Percentiles rank a stretch among this genome's conserved stretches.
These are phyloP conservation scores for Stegodyphus mimosarum DNA, from an alignment of 1,140 invertebrate species.

Conservation along the genomic window DNA sequence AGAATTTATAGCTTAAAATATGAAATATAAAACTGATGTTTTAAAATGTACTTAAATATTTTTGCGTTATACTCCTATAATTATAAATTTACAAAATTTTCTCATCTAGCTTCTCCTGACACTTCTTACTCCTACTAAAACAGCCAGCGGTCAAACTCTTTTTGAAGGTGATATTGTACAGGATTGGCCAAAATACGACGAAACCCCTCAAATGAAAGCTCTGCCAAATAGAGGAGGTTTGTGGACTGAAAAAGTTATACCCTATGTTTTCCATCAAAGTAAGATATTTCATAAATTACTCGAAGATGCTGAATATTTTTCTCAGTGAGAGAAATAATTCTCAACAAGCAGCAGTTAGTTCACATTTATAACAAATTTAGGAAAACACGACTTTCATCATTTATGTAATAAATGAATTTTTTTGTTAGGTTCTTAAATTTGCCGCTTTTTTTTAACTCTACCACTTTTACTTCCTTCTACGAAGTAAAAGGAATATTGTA, in stretches of 20 bases:
- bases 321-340: no score
- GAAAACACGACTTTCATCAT: no score
- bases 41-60: neutral
- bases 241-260: conserved; percentile 36
- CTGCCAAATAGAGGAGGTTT: conserved; percentile 38
- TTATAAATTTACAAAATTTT: neutral
- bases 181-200: neutral
- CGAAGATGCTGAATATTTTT: no score
- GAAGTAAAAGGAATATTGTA: no score
- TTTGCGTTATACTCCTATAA: neutral
- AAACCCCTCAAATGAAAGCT: conserved; percentile 5
- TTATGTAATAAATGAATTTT: no score
- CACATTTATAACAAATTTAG: no score
- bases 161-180: conserved; percentile 40
- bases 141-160: conserved; percentile 11
- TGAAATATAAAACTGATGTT: neutral
- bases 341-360: no score
- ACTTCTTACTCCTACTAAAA: neutral
- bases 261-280: conserved; percentile 39
- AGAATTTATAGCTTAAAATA: no score
- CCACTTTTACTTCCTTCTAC: no score
- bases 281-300: neutral
- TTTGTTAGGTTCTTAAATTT: no score
- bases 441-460: no score
- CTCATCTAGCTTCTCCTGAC: conserved; percentile 5